Evolutionary conservation across 2,888 invertebrate species (phyloP), one percentile per base, ranked within the genome.

Genomic region (Agrotis ipsilon): DNA sequence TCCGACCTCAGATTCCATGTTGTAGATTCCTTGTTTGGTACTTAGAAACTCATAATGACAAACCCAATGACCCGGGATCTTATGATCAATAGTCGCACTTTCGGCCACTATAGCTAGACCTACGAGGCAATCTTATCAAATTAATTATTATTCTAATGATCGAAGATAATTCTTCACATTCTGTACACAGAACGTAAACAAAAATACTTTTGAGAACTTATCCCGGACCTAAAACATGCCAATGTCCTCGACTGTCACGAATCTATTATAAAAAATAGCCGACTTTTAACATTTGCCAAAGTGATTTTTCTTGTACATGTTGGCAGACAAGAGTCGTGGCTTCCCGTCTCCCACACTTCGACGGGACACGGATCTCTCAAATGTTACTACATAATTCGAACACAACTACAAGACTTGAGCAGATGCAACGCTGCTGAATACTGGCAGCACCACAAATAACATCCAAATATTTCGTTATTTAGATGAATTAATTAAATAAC

Each of bases 251-350:
- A 60, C 49, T 55, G 49, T 19, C 32, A 57, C 43, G 54, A 54
- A 21, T 39, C 18, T 24, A 9, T 39, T 45, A 68, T 1, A 52
- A 73, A 73, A 24, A 49, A 11, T 55, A 7, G 11, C 7, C 14
- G 49, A 39, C 19, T 60, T 57, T 46, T 32, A 51, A 24, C 19
- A 49, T 66, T 49, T 49, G 54, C 19, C 21, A 61, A 45, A 72
- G 55, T 49, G 32, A 32, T 60, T 65, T 51, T 24, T 49, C 43
- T 49, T 55, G 13, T 59, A 52, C 32, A 67, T 45, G 48, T 49
- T 51, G 43, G 7, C 49, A 57, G 55, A 73, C 73, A 46, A 54
- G 49, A 3, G 19, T 43, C 24, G 39, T 66, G 45, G 52, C 54
- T 54, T 72, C 21, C 21, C 18, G 27, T 49, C 55, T 60, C n/a